A percentile compares a stretch with the other conserved stretches of the same genome.
These are phyloP conservation scores for Dermochelys coriacea DNA, from an alignment of 2,797 vertebrate species.

Conservation along the genomic window DNA sequence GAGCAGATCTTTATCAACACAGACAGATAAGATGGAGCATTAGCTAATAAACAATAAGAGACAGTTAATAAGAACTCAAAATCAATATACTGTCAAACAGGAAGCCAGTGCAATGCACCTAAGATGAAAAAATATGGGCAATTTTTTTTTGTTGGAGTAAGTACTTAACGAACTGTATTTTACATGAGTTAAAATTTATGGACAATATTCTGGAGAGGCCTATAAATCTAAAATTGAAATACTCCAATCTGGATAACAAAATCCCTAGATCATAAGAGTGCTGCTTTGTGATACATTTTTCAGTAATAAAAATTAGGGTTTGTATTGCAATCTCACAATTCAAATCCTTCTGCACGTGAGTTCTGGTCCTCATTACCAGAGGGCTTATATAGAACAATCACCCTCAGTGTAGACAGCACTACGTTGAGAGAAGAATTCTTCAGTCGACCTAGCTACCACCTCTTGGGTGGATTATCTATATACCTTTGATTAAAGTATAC, in stretches of 20 bases:
- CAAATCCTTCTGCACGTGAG: neutral
- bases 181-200: slow-evolving; percentile 45
- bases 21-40: slow-evolving; percentile 7
- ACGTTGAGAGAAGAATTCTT: neutral
- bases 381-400: neutral
- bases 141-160: neutral
- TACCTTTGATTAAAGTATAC: neutral
- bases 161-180: neutral
- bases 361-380: neutral
- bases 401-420: neutral
- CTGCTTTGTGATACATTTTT: neutral
- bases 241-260: neutral
- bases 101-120: neutral
- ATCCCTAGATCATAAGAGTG: neutral
- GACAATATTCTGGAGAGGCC: neutral
- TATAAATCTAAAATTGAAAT: slow-evolving; percentile 30
- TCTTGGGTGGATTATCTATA: no score
- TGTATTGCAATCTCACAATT: neutral
- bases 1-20: slow-evolving; percentile 14
- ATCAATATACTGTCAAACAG: slow-evolving; percentile 28
- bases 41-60: slow-evolving; percentile 61
- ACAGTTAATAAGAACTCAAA: slow-evolving; percentile 63
- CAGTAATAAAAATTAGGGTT: neutral
- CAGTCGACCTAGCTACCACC: no score
- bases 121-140: slow-evolving; percentile 3